A percentile compares a stretch with the other conserved stretches of the same genome.
These are phyloP conservation scores for Melanostoma scalare DNA, from an alignment of 2,888 invertebrate genomes.

Conservation along the genomic window DNA sequence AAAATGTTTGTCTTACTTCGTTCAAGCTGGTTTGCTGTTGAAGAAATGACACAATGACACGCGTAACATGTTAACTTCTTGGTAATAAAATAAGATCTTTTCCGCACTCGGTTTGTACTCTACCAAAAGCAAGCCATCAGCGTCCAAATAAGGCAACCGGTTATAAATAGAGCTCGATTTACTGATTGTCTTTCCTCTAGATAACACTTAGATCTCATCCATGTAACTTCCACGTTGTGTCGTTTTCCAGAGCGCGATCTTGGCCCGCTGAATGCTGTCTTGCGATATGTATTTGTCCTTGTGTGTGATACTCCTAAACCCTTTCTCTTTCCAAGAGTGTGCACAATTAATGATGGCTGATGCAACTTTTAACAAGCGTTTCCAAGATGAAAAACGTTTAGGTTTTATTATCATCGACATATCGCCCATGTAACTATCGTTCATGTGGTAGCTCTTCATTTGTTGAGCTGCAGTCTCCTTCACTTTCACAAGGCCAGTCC, in stretches of 20 bases:
- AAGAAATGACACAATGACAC: constrained; percentile 10
- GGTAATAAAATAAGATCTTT: constrained; percentile 3
- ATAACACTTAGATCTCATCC: constrained; percentile 9
- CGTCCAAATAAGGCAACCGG: constrained; percentile 16
- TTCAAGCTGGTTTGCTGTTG: constrained; percentile 4
- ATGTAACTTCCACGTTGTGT: neutral
- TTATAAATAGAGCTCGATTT: constrained; percentile 17
- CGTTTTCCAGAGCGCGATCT: neutral
- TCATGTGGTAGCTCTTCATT: constrained; percentile 24
- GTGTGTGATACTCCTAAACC: no score
- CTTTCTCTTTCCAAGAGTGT: neutral
- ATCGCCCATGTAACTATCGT: neutral
- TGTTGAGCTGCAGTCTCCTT: neutral
- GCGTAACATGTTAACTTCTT: neutral
- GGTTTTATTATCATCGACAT: constrained; percentile 6
- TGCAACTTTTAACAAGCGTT: neutral
- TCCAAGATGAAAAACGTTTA: constrained; percentile 28
- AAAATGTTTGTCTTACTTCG: constrained; percentile 8
- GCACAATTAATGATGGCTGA: neutral
- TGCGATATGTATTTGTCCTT: neutral
- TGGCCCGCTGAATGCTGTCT: neutral
- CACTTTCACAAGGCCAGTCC: constrained; percentile 10
- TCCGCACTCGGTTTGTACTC: neutral
- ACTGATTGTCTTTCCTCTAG: neutral
- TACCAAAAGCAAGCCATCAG: no score